A percentile compares a stretch with the other conserved stretches of the same genome.
Evolutionary conservation across 2,113 vertebrate genomes (phyloP).

Genomic region (Vicugna pacos): DNA sequence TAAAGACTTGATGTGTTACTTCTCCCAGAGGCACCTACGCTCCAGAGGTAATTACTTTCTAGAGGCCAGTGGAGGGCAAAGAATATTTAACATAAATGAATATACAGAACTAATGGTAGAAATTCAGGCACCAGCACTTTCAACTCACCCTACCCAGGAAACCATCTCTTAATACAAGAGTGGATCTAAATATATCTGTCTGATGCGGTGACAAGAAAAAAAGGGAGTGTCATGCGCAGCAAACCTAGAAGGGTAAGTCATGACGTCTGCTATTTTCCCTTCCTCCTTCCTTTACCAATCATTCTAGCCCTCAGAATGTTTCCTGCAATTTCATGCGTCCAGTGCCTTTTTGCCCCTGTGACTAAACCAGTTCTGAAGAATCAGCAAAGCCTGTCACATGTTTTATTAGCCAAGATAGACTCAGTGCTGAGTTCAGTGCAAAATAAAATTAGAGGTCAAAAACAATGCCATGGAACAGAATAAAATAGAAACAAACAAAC

Average conservation of each 20-base stretch:
- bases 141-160: constrained; percentile 9
- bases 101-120: background rate
- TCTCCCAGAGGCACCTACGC: background rate
- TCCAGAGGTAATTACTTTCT: background rate
- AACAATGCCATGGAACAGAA: background rate
- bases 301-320: background rate
- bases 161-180: constrained; percentile 6
- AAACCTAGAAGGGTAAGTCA: constrained; percentile 33
- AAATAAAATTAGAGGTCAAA: constrained; percentile 31
- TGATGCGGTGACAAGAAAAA: background rate
- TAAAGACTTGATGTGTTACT: background rate
- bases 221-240: background rate
- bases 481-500: background rate
- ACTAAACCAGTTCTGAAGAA: background rate
- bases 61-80: background rate
- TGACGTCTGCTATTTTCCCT: constrained; percentile 25
- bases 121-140: constrained; percentile 4
- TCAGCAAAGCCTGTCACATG: background rate
- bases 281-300: background rate
- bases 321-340: background rate
- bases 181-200: constrained; percentile 58
- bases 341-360: background rate
- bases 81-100: constrained; percentile 28
- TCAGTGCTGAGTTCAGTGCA: background rate
- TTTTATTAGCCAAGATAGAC: constrained; percentile 55